A percentile compares a stretch with the other conserved stretches of the same genome.
phyloP scores from a whole-genome alignment of 1,140 invertebrate species.

The Zaprionus ghesquierei region DNA sequence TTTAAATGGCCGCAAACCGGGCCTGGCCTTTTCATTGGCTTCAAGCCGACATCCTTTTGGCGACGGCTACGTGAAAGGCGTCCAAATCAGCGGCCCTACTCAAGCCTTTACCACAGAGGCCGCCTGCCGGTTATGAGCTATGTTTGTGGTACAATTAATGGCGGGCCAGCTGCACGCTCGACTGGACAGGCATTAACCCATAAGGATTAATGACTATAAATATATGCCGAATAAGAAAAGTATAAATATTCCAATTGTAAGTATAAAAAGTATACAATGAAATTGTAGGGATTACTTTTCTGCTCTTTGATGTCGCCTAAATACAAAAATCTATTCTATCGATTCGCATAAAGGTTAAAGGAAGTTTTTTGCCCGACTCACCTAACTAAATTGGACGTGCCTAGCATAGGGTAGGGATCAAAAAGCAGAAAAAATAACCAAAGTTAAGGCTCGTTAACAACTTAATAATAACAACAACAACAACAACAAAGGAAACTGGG shows the following conservation, averaged over 20 bases:
- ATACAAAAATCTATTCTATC: background rate
- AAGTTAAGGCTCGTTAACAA: constrained; percentile 51
- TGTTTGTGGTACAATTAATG: constrained; percentile 62
- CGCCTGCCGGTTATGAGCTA: constrained; percentile 23
- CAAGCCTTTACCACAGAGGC: constrained; percentile 34
- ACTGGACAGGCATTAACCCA: background rate
- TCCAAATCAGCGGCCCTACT: constrained; percentile 28
- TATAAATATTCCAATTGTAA: background rate
- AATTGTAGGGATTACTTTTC: background rate
- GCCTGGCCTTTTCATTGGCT: background rate
- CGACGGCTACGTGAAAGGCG: constrained; percentile 49
- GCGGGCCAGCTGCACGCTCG: constrained; percentile 11
- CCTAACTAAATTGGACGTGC: constrained; percentile 31
- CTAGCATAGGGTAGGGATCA: constrained; percentile 46
- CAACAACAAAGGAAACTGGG: background rate
- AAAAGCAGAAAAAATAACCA: constrained; percentile 6
- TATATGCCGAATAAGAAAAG: background rate
- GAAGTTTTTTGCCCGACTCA: constrained; percentile 21
- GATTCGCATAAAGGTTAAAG: constrained; percentile 42
- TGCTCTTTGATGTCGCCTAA: background rate
- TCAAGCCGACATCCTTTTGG: constrained; percentile 30
- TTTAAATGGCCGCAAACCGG: background rate
- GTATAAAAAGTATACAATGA: background rate
- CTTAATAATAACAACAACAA: constrained; percentile 27
- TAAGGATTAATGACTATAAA: background rate